Base-by-base conservation (phyloP, 2,113 vertebrate genomes). In the Oncorhynchus nerka region DNA sequence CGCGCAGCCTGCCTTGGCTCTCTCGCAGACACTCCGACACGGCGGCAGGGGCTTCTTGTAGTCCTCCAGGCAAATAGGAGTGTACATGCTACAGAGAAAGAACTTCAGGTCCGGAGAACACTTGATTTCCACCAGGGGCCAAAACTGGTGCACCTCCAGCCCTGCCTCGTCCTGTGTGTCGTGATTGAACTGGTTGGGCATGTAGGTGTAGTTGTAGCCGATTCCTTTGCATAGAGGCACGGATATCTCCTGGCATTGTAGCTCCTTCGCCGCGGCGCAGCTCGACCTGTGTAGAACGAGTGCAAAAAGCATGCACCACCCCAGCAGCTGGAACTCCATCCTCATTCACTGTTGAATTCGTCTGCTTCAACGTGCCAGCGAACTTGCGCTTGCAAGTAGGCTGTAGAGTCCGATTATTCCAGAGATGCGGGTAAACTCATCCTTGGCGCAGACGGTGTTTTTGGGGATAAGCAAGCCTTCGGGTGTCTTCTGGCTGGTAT, bases 81-180 rank as follows among this genome's bases (percentile, higher is more conserved):
- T 96, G 93, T 98, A 99, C 97, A 99, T 99, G 93, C 95, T 97
- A 92, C 97, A 99, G 79, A 99, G 93, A 86, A 99, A 99, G 89
- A 99, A 99, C 91, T 95, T 95, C 79, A 99, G 93, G 88, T 97
- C 97, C 1, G 96, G 93, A 3, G 96, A 97, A 73, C 96, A 97
- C 87, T 96, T 95, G 83, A 97, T 97, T 92, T 97, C 96, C 3
- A 97, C 96, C 79, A 97, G 94, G 49, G 96, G 96, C 96, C 96
- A 97, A 91, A 97, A 97, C 93, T 97, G 96, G 84, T 97, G 96
- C 85, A 97, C 96, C 92, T 97, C 96, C 92, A 97, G 92, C 77
- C 96, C 96, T 5, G 96, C 96, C 82, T 97, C 96, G 89, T 97
- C 96, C 91, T 97, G 96, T 75, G 96, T 97, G 93, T 97, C 96